phyloP scores from a whole-genome alignment of 2,113 vertebrate genomes.

The Nothocercus nigrocapillus region DNA sequence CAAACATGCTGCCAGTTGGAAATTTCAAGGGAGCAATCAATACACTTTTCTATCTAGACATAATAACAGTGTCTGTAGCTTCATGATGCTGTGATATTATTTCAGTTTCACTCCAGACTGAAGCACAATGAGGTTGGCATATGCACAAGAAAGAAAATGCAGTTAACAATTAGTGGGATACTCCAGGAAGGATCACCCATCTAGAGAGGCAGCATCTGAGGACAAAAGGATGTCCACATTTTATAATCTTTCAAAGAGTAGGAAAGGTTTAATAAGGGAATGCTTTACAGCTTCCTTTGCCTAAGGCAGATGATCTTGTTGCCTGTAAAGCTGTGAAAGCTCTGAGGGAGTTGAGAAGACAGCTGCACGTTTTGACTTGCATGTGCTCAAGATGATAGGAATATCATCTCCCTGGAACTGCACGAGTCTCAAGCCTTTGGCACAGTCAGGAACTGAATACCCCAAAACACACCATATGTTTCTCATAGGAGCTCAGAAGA shows the following conservation, averaged over 20 bases:
- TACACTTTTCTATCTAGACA: background rate
- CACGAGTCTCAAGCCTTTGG: background rate
- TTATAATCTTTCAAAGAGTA: background rate
- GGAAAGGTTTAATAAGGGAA: background rate
- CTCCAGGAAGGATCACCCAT: background rate
- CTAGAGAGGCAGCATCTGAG: background rate
- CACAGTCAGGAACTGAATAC: background rate
- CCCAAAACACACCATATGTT: background rate
- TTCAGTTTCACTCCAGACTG: background rate
- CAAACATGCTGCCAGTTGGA: background rate
- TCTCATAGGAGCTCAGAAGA: background rate
- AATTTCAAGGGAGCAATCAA: background rate
- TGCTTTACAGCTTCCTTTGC: background rate
- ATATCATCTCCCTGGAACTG: background rate
- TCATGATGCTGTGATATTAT: background rate
- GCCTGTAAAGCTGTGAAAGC: slow-evolving; percentile 24
- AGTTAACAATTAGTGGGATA: background rate
- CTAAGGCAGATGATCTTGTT: slow-evolving; percentile 6
- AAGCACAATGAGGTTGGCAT: background rate
- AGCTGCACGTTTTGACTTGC: background rate
- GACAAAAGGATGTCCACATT: background rate
- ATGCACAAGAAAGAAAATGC: background rate
- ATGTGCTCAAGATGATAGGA: background rate
- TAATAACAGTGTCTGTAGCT: background rate
- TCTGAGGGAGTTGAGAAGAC: slow-evolving; percentile 9